Evolutionary conservation across 2,888 invertebrate species (phyloP), one percentile per base, ranked within the genome.

Genomic region (Sinhomidia bicolor): DNA sequence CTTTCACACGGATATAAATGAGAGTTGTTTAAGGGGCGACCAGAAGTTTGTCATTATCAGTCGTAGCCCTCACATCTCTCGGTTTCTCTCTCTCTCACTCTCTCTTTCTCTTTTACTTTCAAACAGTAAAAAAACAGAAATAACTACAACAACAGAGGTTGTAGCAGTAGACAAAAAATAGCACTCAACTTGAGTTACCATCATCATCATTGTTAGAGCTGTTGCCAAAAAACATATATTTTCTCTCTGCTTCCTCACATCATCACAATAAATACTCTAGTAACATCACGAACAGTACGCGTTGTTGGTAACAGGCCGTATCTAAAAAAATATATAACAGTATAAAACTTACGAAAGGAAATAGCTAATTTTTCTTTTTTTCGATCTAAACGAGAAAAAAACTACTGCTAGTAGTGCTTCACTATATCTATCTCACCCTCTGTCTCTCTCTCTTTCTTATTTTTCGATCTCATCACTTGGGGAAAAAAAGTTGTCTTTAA

Each of bases 21-120:
- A 47, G 47, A 51, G 51, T 82, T 82, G 32, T 68, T 32, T 51
- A 20, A 68, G 51, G 82, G 54, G 68, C 71, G 68, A 82, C 71
- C 82, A 82, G 51, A 82, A 82, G 82, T 68, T 82, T 82, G 82
- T 82, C 71, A 71, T 82, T 82, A 82, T 82, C 82, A 68, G 82
- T 82, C 54, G 71, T 23, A 80, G 41, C 60, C 80, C 41, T 51
- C 76, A 41, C 80, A 57, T 60, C 41, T 60, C 32, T 60, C 20
- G 44, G 41, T 47, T 14, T 12, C 20, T 44, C 74, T 41, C 51
- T n/a, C 36, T 47, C 17, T 65, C 65, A 36, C 44, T 5, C 23
- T 2, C n/a, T n/a, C n/a, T n/a, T n/a, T n/a, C n/a, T n/a, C n/a
- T n/a, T n/a, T n/a, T n/a, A n/a, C n/a, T n/a, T n/a, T n/a, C n/a